These are phyloP conservation scores for Pitta sordida DNA, from an alignment of 2,113 vertebrate genomes.

Conservation along the genomic window DNA sequence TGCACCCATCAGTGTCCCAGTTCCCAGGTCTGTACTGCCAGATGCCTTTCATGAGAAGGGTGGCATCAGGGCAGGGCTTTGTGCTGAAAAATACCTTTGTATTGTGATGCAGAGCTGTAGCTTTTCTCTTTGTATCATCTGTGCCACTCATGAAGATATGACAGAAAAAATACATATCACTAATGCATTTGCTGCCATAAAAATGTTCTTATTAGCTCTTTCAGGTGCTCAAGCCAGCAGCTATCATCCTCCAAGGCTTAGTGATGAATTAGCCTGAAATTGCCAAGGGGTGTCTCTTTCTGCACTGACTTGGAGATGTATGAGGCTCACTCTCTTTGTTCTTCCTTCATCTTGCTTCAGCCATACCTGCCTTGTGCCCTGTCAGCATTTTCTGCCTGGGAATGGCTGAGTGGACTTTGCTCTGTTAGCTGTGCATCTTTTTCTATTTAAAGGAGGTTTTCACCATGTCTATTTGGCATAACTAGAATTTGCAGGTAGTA, in stretches of 20 bases:
- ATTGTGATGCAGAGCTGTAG: neutral
- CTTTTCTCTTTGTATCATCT: neutral
- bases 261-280: conserved; percentile 14
- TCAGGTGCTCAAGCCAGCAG: neutral
- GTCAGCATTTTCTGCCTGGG: conserved; percentile 10
- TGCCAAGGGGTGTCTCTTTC: neutral
- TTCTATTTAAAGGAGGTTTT: neutral
- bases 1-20: fast-evolving
- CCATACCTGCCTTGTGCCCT: neutral
- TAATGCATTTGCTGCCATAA: neutral
- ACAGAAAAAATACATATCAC: neutral
- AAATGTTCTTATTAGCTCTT: neutral
- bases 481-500: neutral
- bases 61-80: neutral
- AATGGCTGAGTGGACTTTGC: neutral
- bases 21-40: neutral
- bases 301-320: neutral
- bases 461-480: neutral
- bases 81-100: neutral
- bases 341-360: neutral
- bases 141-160: neutral
- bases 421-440: neutral
- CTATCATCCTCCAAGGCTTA: neutral
- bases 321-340: neutral
- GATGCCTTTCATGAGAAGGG: neutral